phyloP scores from a whole-genome alignment of 2,888 invertebrate genomes.

The Ochropacha duplaris region DNA sequence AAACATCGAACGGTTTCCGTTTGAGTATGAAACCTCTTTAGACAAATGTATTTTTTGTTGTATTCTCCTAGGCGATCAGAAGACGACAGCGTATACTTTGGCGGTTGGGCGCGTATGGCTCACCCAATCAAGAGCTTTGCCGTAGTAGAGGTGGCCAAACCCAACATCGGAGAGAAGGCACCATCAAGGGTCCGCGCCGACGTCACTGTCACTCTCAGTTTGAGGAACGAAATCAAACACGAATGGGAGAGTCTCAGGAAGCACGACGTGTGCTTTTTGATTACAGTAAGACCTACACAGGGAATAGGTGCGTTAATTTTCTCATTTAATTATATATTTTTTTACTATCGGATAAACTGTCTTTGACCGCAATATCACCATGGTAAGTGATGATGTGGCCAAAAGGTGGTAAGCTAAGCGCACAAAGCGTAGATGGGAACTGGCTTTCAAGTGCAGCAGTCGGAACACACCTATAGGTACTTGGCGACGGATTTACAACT shows the following conservation, averaged over 20 bases:
- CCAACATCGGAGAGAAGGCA: slow-evolving; percentile 95
- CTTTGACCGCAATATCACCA: no score
- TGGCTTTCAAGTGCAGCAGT: no score
- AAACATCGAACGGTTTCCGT: no score
- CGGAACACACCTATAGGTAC: no score
- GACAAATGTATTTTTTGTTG: not conserved
- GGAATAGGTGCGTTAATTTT: slow-evolving; percentile 86
- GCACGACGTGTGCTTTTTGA: slow-evolving; percentile 98
- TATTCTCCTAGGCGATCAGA: slow-evolving; percentile 87
- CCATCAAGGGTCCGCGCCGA: slow-evolving; percentile 98
- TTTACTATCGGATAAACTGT: no score
- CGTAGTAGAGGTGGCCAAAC: slow-evolving; percentile 96
- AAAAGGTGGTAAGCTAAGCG: no score
- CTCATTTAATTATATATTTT: no score
- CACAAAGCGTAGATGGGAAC: no score
- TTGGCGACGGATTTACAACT: no score
- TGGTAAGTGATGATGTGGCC: no score
- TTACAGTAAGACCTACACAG: slow-evolving; percentile 93
- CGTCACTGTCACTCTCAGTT: slow-evolving; percentile 95
- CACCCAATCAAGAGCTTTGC: slow-evolving; percentile 96
- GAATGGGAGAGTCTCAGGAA: slow-evolving; percentile 99
- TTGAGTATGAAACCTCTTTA: no score
- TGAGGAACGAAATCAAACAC: slow-evolving; percentile 94
- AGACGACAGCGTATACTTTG: slow-evolving; percentile 93
- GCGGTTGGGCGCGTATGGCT: slow-evolving; percentile 99